phyloP scores from a whole-genome alignment of 30 jellyfish, hydroid and myxozoan species.

The Aurelia sp. region DNA sequence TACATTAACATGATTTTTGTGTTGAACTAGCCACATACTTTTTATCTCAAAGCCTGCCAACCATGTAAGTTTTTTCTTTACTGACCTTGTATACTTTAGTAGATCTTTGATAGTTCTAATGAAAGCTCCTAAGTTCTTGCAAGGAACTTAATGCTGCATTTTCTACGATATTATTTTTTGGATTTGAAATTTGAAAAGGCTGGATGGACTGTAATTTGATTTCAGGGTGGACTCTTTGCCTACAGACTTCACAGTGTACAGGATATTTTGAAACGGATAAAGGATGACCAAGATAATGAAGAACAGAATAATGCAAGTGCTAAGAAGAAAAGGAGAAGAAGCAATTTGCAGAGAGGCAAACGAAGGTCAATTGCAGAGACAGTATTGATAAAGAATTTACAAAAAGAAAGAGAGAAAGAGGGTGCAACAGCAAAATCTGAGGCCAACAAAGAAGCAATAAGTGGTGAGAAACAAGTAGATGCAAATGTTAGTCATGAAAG shows the following conservation, averaged over 20 bases:
- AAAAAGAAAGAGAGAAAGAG: background rate
- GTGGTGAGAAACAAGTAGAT: slow-evolving; percentile 1
- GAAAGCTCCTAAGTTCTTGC: too few species aligned
- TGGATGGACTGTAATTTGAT: background rate
- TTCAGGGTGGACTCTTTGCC: slow-evolving; percentile 24
- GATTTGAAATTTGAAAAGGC: too few species aligned
- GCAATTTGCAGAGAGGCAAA: slow-evolving; percentile 6
- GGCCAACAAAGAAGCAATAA: background rate
- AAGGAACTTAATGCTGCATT: too few species aligned
- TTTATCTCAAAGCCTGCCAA: too few species aligned
- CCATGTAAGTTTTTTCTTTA: too few species aligned
- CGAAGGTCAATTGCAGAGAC: slow-evolving; percentile 40
- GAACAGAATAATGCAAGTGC: background rate
- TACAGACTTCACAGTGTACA: slow-evolving; percentile 50
- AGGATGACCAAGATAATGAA: slow-evolving; percentile 3
- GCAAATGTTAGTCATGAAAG: slow-evolving; percentile 1
- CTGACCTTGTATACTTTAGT: too few species aligned
- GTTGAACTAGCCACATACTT: too few species aligned
- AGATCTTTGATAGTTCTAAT: too few species aligned
- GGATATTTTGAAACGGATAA: slow-evolving; percentile 23
- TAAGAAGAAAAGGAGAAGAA: slow-evolving; percentile 24
- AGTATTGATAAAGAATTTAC: slow-evolving; percentile 16
- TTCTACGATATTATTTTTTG: too few species aligned
- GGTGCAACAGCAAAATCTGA: background rate
- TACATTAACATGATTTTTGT: too few species aligned